These are phyloP conservation scores for Bettongia penicillata DNA, from an alignment of 2,113 vertebrate genomes.

Conservation along the genomic window DNA sequence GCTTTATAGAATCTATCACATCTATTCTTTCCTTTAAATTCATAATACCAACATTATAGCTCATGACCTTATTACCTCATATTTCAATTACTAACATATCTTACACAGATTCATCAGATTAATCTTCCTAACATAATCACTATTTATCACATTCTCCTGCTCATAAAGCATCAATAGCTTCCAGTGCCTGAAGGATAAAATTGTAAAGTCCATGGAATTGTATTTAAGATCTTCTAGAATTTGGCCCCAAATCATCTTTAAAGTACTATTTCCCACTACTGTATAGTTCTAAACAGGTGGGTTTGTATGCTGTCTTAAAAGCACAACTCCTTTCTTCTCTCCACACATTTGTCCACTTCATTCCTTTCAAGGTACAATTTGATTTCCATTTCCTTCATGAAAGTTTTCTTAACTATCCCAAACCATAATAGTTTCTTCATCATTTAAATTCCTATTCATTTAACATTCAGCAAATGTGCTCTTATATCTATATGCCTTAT, in stretches of 20 bases:
- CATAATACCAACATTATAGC: neutral
- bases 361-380: constrained; percentile 4
- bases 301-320: constrained; percentile 28
- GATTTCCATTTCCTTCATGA: neutral
- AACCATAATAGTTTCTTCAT: neutral
- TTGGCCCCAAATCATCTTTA: constrained; percentile 36
- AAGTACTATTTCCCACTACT: constrained; percentile 28
- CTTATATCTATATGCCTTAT: constrained; percentile 8
- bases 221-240: neutral
- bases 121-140: constrained; percentile 32
- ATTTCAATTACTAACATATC: constrained; percentile 8
- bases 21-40: neutral
- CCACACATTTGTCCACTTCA: constrained; percentile 14
- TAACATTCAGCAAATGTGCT: constrained; percentile 15
- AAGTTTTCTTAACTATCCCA: neutral
- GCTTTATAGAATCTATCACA: constrained; percentile 13
- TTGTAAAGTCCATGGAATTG: constrained; percentile 8
- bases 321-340: neutral
- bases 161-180: constrained; percentile 18
- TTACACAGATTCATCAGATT: constrained; percentile 1
- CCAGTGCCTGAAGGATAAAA: constrained; percentile 22
- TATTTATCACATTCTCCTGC: neutral
- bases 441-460: neutral
- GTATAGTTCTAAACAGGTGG: constrained; percentile 38
- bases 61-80: constrained; percentile 23